Evolutionary conservation across 92 coral and sea anemone genomes (phyloP).

Genomic region (Phenganax subtilis): DNA sequence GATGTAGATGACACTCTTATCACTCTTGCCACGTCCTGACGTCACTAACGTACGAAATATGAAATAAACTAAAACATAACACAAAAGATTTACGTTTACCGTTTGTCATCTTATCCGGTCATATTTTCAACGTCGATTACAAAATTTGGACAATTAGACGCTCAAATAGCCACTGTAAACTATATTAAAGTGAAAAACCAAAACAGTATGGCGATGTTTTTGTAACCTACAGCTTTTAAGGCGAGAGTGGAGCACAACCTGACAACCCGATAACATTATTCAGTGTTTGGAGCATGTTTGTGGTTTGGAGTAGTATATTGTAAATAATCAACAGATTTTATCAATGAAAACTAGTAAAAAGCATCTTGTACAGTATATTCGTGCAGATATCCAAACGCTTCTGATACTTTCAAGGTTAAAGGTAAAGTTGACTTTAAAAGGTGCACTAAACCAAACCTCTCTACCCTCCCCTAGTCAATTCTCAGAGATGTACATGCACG

Average conservation of each 20-base stretch:
- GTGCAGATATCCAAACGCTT: too few species aligned
- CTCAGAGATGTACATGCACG: not conserved
- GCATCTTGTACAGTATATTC: too few species aligned
- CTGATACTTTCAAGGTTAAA: too few species aligned
- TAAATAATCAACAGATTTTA: too few species aligned
- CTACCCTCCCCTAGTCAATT: not conserved
- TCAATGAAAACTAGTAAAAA: too few species aligned
- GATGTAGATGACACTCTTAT: too few species aligned
- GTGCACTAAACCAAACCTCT: not conserved
- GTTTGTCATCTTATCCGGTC: conserved; percentile 24
- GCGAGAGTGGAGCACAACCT: conserved; percentile 19
- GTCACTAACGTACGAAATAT: not conserved
- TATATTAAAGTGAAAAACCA: not conserved
- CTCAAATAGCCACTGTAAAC: not conserved
- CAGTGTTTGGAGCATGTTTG: not conserved
- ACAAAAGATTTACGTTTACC: not conserved
- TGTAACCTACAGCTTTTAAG: conserved; percentile 32
- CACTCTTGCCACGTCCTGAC: conserved; percentile 8
- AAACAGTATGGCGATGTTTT: not conserved
- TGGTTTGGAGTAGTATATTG: not conserved
- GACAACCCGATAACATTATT: not conserved
- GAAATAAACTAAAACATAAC: not conserved
- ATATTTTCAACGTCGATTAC: not conserved
- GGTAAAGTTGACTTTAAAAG: too few species aligned
- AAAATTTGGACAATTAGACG: not conserved